Percentiles rank a stretch among this genome's conserved stretches.
Evolutionary conservation across 2,888 invertebrate species (phyloP).

Genomic region (Nebria brevicollis): DNA sequence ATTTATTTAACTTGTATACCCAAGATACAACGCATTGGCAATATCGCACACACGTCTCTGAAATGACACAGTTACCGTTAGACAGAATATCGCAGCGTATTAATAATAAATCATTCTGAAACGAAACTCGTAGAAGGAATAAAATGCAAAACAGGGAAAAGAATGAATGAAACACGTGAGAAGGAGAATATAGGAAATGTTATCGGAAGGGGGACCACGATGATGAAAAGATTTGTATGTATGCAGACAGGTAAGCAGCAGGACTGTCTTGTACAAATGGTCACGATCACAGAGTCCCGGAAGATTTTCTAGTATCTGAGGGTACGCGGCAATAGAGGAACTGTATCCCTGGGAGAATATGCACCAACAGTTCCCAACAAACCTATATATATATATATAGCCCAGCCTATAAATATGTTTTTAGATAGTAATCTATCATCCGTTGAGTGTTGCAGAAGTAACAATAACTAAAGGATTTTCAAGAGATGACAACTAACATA

Average conservation of each 20-base stretch:
- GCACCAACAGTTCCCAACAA: not conserved
- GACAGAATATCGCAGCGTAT: constrained; percentile 34
- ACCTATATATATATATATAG: too few relatives aligned
- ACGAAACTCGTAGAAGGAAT: not conserved
- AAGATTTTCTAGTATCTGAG: not conserved
- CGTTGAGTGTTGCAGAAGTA: not conserved
- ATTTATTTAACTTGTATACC: constrained; percentile 39
- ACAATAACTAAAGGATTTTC: not conserved
- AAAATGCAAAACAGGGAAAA: not conserved
- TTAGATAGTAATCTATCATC: not conserved
- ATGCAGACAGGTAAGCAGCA: constrained; percentile 17
- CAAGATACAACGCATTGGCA: constrained; percentile 8
- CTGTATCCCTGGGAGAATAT: not conserved
- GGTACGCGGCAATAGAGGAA: not conserved
- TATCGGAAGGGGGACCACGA: not conserved
- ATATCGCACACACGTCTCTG: constrained; percentile 37
- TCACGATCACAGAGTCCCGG: not conserved
- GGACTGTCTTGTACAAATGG: not conserved
- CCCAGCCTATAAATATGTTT: not conserved
- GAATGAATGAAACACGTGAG: constrained; percentile 21
- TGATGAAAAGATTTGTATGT: constrained; percentile 7
- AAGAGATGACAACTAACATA: too few relatives aligned
- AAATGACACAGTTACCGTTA: constrained; percentile 40
- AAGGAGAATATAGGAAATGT: not conserved
- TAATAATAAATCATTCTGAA: constrained; percentile 41